phyloP scores from a whole-genome alignment of 2,888 invertebrate genomes.

The Scrobipalpa costella region DNA sequence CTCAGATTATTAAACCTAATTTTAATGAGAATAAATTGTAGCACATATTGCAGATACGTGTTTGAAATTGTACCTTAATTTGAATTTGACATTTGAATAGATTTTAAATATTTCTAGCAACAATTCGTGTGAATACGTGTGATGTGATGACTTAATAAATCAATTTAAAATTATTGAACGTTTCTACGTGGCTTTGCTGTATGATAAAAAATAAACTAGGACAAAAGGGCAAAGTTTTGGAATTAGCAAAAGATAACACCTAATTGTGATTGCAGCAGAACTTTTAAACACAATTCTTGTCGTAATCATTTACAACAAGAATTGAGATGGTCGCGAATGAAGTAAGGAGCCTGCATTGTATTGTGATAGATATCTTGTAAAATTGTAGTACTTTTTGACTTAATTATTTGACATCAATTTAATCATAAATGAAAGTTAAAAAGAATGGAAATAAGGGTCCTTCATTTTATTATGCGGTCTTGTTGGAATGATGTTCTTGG shows the following conservation, averaged over 20 bases:
- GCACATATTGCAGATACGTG: conserved; percentile 35
- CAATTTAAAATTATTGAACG: neutral
- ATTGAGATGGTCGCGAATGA: neutral
- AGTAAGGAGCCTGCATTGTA: conserved; percentile 8
- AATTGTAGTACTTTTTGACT: neutral
- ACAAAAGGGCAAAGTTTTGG: too few species aligned
- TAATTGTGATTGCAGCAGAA: too few species aligned
- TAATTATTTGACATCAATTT: too few species aligned
- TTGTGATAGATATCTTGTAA: neutral
- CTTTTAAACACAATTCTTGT: too few species aligned
- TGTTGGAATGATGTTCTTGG: too few species aligned
- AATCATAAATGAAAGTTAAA: too few species aligned
- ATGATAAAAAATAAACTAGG: neutral
- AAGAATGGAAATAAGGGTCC: too few species aligned
- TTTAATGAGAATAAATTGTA: neutral
- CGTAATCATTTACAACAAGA: too few species aligned
- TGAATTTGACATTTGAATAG: neutral
- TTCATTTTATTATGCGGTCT: too few species aligned
- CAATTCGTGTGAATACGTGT: neutral
- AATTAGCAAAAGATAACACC: too few species aligned
- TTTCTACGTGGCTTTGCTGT: neutral
- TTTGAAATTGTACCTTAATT: conserved; percentile 21
- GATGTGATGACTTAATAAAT: neutral
- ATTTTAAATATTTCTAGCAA: neutral
- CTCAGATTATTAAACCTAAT: too few species aligned